Evolutionary conservation across 1,140 invertebrate genomes (phyloP).

Genomic region (Zaprionus inermis): DNA sequence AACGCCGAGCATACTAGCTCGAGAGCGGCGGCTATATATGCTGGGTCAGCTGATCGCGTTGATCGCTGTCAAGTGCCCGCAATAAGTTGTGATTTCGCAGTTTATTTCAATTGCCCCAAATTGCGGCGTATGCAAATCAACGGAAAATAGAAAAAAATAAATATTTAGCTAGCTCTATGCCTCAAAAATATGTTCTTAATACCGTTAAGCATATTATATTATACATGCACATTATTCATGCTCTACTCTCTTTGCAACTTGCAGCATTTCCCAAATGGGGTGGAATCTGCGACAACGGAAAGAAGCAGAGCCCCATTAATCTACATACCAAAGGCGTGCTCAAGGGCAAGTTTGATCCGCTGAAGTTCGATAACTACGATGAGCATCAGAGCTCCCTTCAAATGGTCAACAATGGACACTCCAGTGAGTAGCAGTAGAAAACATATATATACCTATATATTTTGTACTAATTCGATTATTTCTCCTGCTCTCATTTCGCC

Average conservation of each 20-base stretch:
- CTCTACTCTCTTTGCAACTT: neutral
- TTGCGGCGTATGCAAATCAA: conserved; percentile 66
- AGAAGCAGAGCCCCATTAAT: conserved; percentile 85
- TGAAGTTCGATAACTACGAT: conserved; percentile 84
- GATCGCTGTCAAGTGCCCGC: conserved; percentile 47
- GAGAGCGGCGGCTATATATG: neutral
- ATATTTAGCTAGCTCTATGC: neutral
- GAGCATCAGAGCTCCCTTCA: conserved; percentile 64
- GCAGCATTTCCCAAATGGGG: conserved; percentile 84
- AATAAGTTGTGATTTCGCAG: conserved; percentile 24
- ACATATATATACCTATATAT: neutral
- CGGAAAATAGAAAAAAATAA: neutral
- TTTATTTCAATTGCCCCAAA: conserved; percentile 70
- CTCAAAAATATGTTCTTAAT: neutral
- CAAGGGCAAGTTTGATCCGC: conserved; percentile 74
- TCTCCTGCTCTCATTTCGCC: neutral
- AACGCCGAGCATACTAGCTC: conserved; percentile 40
- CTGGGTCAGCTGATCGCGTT: conserved; percentile 31
- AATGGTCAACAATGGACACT: conserved; percentile 85
- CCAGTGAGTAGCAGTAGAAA: conserved; percentile 76
- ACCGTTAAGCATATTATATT: neutral
- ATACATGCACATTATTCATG: neutral
- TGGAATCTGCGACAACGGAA: conserved; percentile 83
- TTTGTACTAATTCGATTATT: neutral
- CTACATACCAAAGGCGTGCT: conserved; percentile 69